Evolutionary conservation across 92 coral and sea anemone species (phyloP).

Genomic region (Heliopora coerulea): DNA sequence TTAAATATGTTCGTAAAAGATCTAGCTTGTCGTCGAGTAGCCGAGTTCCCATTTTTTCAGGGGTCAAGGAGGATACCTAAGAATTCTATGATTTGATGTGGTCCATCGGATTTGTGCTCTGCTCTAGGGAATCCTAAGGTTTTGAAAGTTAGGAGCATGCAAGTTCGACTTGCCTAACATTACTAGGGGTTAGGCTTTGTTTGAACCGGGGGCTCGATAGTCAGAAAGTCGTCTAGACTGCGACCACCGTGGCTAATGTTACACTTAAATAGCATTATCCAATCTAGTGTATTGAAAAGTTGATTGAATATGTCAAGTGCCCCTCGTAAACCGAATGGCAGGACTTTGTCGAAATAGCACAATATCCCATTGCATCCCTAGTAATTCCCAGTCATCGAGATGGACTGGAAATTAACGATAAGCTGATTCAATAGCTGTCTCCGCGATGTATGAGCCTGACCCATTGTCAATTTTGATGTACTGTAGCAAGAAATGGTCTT

Average conservation of each 20-base stretch:
- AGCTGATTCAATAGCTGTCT: conserved; percentile 62
- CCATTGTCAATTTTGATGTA: conserved; percentile 48
- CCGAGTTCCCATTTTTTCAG: conserved; percentile 53
- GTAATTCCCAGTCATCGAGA: conserved; percentile 56
- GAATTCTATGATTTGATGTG: conserved; percentile 48
- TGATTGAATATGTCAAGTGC: conserved; percentile 55
- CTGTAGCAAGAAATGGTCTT: conserved; percentile 40
- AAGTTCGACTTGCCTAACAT: conserved; percentile 36
- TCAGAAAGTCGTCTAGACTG: conserved; percentile 60
- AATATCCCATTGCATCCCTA: conserved; percentile 54
- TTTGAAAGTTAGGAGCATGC: conserved; percentile 52
- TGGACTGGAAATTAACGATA: conserved; percentile 57
- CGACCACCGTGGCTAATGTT: too few species aligned
- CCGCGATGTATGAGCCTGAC: too few species aligned
- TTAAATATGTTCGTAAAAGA: conserved; percentile 32
- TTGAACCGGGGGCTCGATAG: conserved; percentile 43
- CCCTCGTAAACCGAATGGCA: conserved; percentile 51
- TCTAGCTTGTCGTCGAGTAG: conserved; percentile 50
- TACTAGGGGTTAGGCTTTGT: conserved; percentile 25
- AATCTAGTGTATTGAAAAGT: too few species aligned
- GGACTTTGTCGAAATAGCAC: conserved; percentile 55
- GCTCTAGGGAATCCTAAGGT: conserved; percentile 53
- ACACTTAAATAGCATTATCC: too few species aligned
- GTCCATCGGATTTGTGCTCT: conserved; percentile 51
- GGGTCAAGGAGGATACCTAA: conserved; percentile 56